A percentile compares a stretch with the other conserved stretches of the same genome.
Conservation (phyloP, 2,797 vertebrate genomes). For the Chanos chanos region DNA sequence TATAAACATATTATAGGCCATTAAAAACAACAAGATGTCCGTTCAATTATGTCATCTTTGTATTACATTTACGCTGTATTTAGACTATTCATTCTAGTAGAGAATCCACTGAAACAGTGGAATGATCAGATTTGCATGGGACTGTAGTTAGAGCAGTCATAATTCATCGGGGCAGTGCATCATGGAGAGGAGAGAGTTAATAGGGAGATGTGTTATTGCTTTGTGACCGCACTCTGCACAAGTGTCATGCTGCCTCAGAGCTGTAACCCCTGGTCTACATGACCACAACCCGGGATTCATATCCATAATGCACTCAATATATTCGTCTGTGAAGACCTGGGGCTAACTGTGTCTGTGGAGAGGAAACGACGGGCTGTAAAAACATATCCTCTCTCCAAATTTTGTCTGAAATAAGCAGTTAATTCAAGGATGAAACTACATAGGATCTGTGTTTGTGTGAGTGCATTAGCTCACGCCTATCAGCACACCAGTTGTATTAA, state of each 20-base stretch:
- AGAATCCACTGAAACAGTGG: too few relatives aligned
- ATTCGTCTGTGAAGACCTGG: constrained; percentile 73
- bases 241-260: constrained; percentile 70
- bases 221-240: constrained; percentile 63
- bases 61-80: too few relatives aligned
- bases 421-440: constrained; percentile 67
- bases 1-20: too few relatives aligned
- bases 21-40: too few relatives aligned
- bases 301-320: constrained; percentile 81
- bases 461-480: constrained; percentile 38
- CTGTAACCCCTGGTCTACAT: constrained; percentile 69
- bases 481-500: constrained; percentile 44
- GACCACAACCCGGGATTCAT: constrained; percentile 73
- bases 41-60: too few relatives aligned
- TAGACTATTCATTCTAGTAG: too few relatives aligned
- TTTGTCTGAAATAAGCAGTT: constrained; percentile 68
- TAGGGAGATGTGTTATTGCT: constrained; percentile 71
- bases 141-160: too few relatives aligned
- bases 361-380: constrained; percentile 62
- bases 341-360: constrained; percentile 59
- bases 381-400: constrained; percentile 67
- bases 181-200: constrained; percentile 63
- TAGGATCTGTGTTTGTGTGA: constrained; percentile 56
- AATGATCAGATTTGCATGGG: too few relatives aligned
- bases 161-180: constrained; percentile 19